Percentiles rank a stretch among this genome's conserved stretches.
These are phyloP conservation scores for Andrena bicolor DNA, from an alignment of 2,888 invertebrate genomes.

Conservation along the genomic window DNA sequence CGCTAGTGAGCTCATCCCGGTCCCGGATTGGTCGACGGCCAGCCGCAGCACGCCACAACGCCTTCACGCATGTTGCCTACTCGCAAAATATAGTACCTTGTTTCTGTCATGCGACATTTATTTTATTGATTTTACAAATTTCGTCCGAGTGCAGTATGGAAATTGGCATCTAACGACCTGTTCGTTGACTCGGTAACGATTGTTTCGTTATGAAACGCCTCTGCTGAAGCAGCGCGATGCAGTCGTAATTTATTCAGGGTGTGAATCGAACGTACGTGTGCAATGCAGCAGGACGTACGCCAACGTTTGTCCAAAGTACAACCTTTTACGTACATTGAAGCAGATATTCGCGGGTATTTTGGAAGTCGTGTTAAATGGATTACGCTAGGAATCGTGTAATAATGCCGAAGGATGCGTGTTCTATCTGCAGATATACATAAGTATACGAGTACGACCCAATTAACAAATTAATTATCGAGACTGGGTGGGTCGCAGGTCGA, in stretches of 20 bases:
- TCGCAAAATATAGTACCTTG: conserved; percentile 52
- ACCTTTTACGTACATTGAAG: background rate
- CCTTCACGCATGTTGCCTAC: conserved; percentile 49
- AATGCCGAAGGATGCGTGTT: background rate
- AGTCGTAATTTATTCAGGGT: conserved; percentile 12
- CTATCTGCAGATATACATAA: background rate
- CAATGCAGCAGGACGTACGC: background rate
- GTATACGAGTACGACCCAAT: background rate
- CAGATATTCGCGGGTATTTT: background rate
- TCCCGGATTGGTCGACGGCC: conserved; percentile 44
- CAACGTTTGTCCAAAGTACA: background rate
- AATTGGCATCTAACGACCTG: conserved; percentile 43
- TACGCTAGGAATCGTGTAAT: background rate
- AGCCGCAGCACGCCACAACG: conserved; percentile 61
- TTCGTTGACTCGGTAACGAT: conserved; percentile 41
- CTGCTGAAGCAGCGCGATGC: no score
- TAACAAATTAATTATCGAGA: background rate
- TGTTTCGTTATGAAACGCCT: background rate
- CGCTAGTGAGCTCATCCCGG: conserved; percentile 36
- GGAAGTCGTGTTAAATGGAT: background rate
- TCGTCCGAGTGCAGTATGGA: conserved; percentile 20
- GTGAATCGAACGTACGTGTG: background rate
- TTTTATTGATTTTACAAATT: conserved; percentile 65
- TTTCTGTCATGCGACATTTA: conserved; percentile 59
- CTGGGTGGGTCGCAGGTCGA: background rate